Evolutionary conservation across 2,797 vertebrate species (phyloP).

Genomic region (Scarus forsteni): DNA sequence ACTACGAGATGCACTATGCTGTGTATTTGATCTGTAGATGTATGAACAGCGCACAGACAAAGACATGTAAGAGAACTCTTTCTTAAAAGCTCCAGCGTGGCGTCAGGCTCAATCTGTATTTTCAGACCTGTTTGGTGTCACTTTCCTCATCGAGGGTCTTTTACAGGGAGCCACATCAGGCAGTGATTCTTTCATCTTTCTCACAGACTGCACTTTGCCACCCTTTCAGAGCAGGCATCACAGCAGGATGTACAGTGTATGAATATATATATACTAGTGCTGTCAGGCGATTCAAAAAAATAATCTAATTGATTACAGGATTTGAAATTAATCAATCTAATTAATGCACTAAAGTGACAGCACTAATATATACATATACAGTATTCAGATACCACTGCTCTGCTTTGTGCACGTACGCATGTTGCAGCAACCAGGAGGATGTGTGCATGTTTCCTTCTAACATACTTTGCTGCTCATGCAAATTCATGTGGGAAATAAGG

Average conservation of each 20-base stretch:
- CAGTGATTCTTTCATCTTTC: constrained; percentile 23
- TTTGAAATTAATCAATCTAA: no score
- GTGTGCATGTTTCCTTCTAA: constrained; percentile 29
- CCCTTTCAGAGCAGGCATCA: constrained; percentile 36
- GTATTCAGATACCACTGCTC: background rate
- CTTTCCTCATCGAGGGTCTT: background rate
- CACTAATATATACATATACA: background rate
- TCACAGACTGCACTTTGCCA: background rate
- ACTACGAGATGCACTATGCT: no score
- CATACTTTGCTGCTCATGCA: constrained; percentile 17
- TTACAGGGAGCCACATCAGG: constrained; percentile 27
- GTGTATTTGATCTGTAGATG: background rate
- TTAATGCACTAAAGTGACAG: no score
- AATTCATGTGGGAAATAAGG: constrained; percentile 11
- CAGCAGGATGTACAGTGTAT: constrained; percentile 26
- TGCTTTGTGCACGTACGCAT: constrained; percentile 20
- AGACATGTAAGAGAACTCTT: background rate
- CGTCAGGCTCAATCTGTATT: background rate
- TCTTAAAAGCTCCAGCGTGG: background rate
- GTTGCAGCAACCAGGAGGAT: constrained; percentile 15
- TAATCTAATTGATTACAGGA: no score
- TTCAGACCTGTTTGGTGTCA: background rate
- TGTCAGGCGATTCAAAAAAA: no score
- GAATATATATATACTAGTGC: no score
- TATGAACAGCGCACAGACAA: background rate